These are phyloP conservation scores for Thaumetopoea pityocampa DNA, from an alignment of 1,140 invertebrate genomes.

Conservation along the genomic window DNA sequence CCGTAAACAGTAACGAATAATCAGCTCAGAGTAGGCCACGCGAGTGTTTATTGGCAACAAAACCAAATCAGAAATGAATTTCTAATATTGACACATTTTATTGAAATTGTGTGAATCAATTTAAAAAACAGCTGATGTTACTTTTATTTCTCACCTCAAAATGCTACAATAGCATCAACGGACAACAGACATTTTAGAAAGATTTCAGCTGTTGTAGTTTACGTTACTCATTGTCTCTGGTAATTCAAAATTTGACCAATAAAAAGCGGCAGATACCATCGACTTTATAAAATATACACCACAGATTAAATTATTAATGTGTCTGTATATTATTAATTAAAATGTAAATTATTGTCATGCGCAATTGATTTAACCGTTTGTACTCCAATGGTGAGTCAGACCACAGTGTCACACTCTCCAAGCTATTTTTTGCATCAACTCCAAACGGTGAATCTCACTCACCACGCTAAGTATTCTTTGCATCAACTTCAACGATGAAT, in stretches of 20 bases:
- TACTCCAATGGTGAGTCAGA: too few species aligned
- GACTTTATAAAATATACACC: too few species aligned
- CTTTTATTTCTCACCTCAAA: constrained; percentile 52
- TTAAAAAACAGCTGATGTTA: constrained; percentile 30
- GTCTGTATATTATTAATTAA: too few species aligned
- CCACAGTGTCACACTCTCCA: too few species aligned
- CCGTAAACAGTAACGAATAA: constrained; percentile 52
- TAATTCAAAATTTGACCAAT: constrained; percentile 63
- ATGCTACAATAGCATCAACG: constrained; percentile 57
- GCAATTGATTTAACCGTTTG: too few species aligned
- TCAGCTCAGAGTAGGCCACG: constrained; percentile 27
- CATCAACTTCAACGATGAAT: too few species aligned
- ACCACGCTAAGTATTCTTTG: too few species aligned
- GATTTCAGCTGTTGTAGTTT: constrained; percentile 70
- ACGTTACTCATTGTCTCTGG: constrained; percentile 51
- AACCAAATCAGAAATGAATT: constrained; percentile 35
- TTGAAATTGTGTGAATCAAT: constrained; percentile 39
- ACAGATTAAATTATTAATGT: too few species aligned
- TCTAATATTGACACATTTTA: constrained; percentile 49
- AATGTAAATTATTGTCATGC: too few species aligned
- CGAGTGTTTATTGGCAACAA: constrained; percentile 33
- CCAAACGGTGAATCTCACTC: too few species aligned
- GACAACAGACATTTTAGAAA: constrained; percentile 67
- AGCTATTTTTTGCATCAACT: too few species aligned
- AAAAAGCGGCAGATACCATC: too few species aligned